Evolutionary conservation across 1,140 invertebrate genomes (phyloP).

Genomic region (Drosophila bipectinata): DNA sequence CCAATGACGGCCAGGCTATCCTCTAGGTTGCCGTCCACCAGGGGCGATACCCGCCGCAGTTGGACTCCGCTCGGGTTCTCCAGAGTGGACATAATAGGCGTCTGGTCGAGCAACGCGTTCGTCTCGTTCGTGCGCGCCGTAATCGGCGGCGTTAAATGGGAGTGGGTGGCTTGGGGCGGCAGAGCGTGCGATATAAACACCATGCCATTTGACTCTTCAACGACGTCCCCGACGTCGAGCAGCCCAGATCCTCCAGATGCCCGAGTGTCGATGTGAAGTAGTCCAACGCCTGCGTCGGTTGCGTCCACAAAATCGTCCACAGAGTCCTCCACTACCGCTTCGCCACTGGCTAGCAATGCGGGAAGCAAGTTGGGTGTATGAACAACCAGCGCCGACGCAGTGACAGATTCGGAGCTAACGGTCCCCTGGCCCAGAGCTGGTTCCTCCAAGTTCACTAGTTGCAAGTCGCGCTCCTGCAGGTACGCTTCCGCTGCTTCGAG

Average conservation of each 20-base stretch:
- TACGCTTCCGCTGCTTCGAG: conserved; percentile 63
- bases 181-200: conserved; percentile 34
- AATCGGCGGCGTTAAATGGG: conserved; percentile 59
- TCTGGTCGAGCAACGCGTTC: conserved; percentile 89
- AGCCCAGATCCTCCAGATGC: neutral
- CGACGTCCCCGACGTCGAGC: neutral
- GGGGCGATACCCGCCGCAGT: conserved; percentile 44
- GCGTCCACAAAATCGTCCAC: conserved; percentile 26
- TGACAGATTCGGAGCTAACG: neutral
- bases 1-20: conserved; percentile 86
- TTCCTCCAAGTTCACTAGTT: conserved; percentile 63
- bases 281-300: conserved; percentile 43
- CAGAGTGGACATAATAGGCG: conserved; percentile 90
- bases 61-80: conserved; percentile 86
- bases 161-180: conserved; percentile 33
- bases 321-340: conserved; percentile 41
- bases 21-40: conserved; percentile 82
- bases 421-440: conserved; percentile 39
- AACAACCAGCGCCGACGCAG: neutral
- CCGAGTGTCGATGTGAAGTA: conserved; percentile 69
- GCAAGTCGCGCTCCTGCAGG: conserved; percentile 63
- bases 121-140: conserved; percentile 86
- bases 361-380: conserved; percentile 87
- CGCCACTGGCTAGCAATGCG: conserved; percentile 86
- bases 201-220: conserved; percentile 4